Base-by-base conservation (phyloP, 2,113 vertebrate species). In the Aegithalos caudatus region DNA sequence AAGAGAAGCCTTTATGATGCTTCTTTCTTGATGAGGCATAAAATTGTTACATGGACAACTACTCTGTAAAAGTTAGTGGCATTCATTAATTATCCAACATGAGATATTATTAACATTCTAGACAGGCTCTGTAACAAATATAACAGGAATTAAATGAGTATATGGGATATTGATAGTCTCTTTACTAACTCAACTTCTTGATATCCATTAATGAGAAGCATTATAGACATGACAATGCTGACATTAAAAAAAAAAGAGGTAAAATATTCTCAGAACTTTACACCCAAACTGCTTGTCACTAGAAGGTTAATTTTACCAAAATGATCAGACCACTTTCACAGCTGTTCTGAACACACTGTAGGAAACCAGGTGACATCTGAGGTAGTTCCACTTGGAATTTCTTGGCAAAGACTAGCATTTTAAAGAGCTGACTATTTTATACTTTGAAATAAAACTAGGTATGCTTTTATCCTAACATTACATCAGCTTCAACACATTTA, bases 21-120 rank as follows among this genome's bases (percentile, higher is more conserved):
- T 90, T 95, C 44, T 86, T 96, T 94, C 91, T 92, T 92, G 94
- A 69, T 64, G 78, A 88, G 73, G 81, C 76, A 81, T 95, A 97
- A 96, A 94, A 96, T 80, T 67, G n/a, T 67, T 78, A 64, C 88
- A 92, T 53, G 78, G 87, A 88, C 56, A 94, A 87, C 91, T 89
- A 81, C 86, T 95, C 94, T 88, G 77, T 79, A 88, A 73, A 95
- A 92, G 58, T 73, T 73, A 83, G 35, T 79, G 60, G 54, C 69
- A 84, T 19, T 88, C 44, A 58, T 90, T 87, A 80, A 27, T 38
- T 71, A 92, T 40, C 45, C 62, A 85, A 53, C 79, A 70, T 88
- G 58, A 86, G 65, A 73, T 86, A 88, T 95, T 74, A 78, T 81
- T 86, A 82, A 85, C 60, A 81, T 45, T 38, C 28, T 40, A 22